A percentile compares a stretch with the other conserved stretches of the same genome.
These are phyloP conservation scores for Parelbella ahira DNA, from an alignment of 2,888 invertebrate species.

Conservation along the genomic window DNA sequence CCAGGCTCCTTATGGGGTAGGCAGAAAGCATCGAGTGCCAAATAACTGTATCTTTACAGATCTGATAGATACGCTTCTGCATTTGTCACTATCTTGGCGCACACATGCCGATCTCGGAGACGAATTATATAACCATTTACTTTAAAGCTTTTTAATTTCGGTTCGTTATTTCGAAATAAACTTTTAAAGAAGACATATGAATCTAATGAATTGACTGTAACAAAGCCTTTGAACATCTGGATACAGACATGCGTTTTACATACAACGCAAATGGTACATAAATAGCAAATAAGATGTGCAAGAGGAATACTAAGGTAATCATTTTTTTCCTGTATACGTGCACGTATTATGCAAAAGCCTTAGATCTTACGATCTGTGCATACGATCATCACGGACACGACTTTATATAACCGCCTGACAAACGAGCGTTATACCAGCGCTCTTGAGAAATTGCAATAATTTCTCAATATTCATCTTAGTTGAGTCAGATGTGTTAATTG, in stretches of 20 bases:
- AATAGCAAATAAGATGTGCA: neutral
- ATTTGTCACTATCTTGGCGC: no score
- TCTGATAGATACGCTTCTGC: no score
- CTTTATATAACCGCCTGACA: slow-evolving; percentile 9
- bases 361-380: slow-evolving; percentile 14
- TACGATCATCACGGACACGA: slow-evolving; percentile 6
- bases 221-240: slow-evolving; percentile 8
- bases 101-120: no score
- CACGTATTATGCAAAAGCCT: slow-evolving; percentile 8
- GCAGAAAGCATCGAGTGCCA: no score
- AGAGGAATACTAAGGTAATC: slow-evolving; percentile 4
- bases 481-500: slow-evolving; percentile 1
- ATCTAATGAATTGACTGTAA: no score
- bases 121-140: no score
- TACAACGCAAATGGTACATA: slow-evolving; percentile 5
- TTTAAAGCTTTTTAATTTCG: no score
- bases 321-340: slow-evolving; percentile 21
- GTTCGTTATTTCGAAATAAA: no score
- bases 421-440: neutral
- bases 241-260: slow-evolving; percentile 2
- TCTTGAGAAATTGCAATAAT: neutral
- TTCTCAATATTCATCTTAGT: neutral
- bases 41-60: no score
- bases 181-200: no score
- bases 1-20: no score